These are phyloP conservation scores for Carduelis carduelis DNA, from an alignment of 2,797 vertebrate species.

Conservation along the genomic window DNA sequence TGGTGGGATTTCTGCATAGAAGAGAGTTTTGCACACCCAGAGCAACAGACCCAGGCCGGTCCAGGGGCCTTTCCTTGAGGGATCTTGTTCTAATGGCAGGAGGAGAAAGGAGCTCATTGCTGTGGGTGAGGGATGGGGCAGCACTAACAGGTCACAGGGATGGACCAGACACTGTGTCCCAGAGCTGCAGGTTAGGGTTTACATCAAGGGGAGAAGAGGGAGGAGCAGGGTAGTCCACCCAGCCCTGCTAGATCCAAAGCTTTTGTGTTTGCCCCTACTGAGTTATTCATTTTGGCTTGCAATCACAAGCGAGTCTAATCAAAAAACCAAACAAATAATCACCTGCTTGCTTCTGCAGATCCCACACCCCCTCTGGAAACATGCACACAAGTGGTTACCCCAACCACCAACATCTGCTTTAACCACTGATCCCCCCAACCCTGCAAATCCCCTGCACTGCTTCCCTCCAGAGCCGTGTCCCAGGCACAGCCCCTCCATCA, in stretches of 20 bases:
- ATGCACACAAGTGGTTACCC: neutral
- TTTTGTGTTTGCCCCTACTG: neutral
- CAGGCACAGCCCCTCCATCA: neutral
- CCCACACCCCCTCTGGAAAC: neutral
- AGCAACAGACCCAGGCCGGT: neutral
- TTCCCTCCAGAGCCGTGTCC: fast-evolving
- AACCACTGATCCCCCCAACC: neutral
- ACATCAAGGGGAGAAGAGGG: neutral
- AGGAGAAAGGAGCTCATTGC: neutral
- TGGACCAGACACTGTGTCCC: neutral
- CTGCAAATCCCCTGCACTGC: neutral
- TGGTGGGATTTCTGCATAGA: neutral
- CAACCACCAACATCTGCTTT: neutral
- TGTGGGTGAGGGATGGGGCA: neutral
- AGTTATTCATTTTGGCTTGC: neutral
- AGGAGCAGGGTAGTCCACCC: neutral
- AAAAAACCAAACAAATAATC: neutral
- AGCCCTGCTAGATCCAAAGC: neutral
- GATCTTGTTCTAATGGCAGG: neutral
- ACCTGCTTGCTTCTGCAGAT: neutral
- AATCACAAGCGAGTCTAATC: fast-evolving
- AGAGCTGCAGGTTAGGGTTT: neutral
- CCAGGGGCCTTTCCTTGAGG: neutral
- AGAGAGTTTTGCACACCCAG: neutral
- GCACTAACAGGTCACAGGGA: neutral